Evolutionary conservation across 2,113 vertebrate genomes (phyloP), one percentile per base, ranked within the genome.

Genomic region (Phaethornis superciliosus): DNA sequence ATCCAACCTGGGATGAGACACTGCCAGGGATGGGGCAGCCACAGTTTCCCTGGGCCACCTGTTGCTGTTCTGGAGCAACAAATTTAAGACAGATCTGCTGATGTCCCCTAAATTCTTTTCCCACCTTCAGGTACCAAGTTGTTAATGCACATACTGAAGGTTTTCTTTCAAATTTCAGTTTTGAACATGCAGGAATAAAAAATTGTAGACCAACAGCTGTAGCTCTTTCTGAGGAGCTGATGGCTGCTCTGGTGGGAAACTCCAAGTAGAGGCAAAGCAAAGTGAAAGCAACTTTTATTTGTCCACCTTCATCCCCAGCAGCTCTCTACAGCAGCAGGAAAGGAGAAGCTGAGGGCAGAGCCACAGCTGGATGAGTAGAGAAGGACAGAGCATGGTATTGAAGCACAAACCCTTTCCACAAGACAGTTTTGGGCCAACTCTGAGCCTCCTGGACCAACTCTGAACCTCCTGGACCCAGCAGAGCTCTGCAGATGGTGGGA

Each of bases 351-450:
- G 7, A 1, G 4, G 24, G 19, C 11, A 62, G 21, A 63, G 27
- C 33, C 28, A n/a, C 1, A 20, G 8, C 37, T 1, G 1, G 35
- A 12, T 40, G 74, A 27, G 26, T n/a, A 0, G 0, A 42, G 63
- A 72, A 7, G 24, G 19, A 13, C 56, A 80, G 46, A 69, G 17
- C 67, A 30, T 4, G 11, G 1, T 2, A 1, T 15, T 63, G 68
- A 59, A 77, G 60, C 23, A 55, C 23, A 42, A 51, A 85, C 12
- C 52, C 76, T 78, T 72, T 23, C 51, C 55, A 26, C 30, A 21
- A 59, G 15, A 54, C 3, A 1, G 23, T 30, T 9, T 4, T 37
- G 49, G 70, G 24, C 54, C 70, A 32, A 14, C 16, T 4, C 52
- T 27, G 52, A 72, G 49, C 49, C 49, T 49, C 49, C 49, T 13